A percentile compares a stretch with the other conserved stretches of the same genome.
Conservation (phyloP, 1,140 invertebrate species). For the Pissodes strobi region DNA sequence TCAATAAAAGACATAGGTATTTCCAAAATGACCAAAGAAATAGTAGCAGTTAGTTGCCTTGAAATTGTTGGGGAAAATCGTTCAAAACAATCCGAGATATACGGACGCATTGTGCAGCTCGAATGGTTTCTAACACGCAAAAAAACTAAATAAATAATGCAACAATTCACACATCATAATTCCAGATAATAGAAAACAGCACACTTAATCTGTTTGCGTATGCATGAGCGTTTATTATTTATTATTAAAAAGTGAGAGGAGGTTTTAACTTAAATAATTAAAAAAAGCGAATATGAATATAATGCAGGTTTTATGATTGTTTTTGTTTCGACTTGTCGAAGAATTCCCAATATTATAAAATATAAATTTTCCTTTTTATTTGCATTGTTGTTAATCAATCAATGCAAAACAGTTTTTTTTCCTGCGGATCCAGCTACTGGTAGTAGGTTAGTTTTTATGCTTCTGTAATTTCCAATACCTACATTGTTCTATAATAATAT, state of each 20-base stretch:
- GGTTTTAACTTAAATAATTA: slow-evolving; percentile 15
- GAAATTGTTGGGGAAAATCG: background rate
- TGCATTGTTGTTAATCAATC: slow-evolving; percentile 2
- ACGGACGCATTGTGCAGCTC: slow-evolving; percentile 6
- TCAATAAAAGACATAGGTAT: too few species aligned
- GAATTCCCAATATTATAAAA: slow-evolving; percentile 23
- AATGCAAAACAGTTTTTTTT: slow-evolving; percentile 3
- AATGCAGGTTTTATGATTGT: slow-evolving; percentile 5
- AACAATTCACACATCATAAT: slow-evolving; percentile 24
- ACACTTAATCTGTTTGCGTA: slow-evolving; percentile 16
- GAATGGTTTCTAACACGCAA: slow-evolving; percentile 20
- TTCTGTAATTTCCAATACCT: slow-evolving; percentile 10
- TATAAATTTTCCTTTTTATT: slow-evolving; percentile 19
- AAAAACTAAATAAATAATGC: slow-evolving; percentile 18
- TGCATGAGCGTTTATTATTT: slow-evolving; percentile 8
- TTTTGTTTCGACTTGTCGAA: slow-evolving; percentile 5
- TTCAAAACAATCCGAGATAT: background rate
- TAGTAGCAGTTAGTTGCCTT: too few species aligned
- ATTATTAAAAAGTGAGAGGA: slow-evolving; percentile 27
- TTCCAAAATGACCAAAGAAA: too few species aligned
- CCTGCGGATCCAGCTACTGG: background rate
- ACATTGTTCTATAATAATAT: background rate
- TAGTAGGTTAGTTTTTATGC: slow-evolving; percentile 13
- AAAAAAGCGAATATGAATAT: slow-evolving; percentile 6
- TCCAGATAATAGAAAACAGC: slow-evolving; percentile 22